Conservation (phyloP, 2,113 vertebrate genomes). For the Macquaria australasica region DNA sequence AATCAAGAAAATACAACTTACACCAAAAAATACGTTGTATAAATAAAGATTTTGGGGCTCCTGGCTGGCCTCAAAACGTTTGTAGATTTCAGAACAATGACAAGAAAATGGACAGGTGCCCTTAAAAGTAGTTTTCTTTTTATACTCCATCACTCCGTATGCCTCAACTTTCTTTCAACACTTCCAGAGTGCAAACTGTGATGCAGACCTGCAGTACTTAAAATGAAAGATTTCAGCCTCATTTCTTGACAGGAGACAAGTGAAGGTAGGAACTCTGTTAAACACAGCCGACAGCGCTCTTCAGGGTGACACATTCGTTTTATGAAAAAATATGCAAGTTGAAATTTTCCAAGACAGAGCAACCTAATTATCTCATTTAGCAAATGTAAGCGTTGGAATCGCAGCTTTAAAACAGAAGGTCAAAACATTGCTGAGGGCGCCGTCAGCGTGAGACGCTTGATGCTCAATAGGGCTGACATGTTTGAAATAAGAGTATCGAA, state of each 20-base stretch:
- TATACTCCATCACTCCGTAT: not conserved
- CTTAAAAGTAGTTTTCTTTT: not conserved
- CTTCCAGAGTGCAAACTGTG: not conserved
- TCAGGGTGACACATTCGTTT: not conserved
- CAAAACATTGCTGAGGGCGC: not conserved
- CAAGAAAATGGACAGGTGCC: not conserved
- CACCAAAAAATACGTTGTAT: too few species aligned
- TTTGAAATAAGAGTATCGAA: not conserved
- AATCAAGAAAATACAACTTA: not conserved
- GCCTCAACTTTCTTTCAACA: not conserved
- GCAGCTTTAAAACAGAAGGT: not conserved
- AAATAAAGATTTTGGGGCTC: not conserved
- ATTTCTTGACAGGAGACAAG: not conserved
- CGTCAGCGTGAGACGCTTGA: not conserved
- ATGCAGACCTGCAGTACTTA: not conserved
- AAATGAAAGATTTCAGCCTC: not conserved
- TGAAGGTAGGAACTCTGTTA: not conserved
- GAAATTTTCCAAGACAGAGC: not conserved
- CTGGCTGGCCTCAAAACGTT: not conserved
- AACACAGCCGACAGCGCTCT: not conserved
- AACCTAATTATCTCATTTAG: conserved; percentile 2
- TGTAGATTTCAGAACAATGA: not conserved
- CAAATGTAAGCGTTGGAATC: not conserved
- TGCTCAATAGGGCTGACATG: not conserved
- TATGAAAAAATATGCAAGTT: not conserved